phyloP scores from a whole-genome alignment of 2,113 vertebrate genomes.

The cat (Felis catus) region F.catus_Fca126_mat1.0 CM031417.1:35335501-35336000 shows the following conservation, averaged over 20 bases:
- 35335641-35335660: not conserved
- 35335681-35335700: not conserved
- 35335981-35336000: too few relatives aligned
- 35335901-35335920: too few relatives aligned
- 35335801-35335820: not conserved
- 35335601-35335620: not conserved
- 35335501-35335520: not conserved
- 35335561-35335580: not conserved
- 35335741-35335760: not conserved
- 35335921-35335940: too few relatives aligned
- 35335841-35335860: too few relatives aligned
- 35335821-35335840: too few relatives aligned
- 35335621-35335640: not conserved
- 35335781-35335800: not conserved
- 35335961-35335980: too few relatives aligned
- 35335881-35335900: too few relatives aligned
- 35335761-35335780: not conserved
- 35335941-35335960: too few relatives aligned
- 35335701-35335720: not conserved
- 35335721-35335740: not conserved
- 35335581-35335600: not conserved
- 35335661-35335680: not conserved
- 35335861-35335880: too few relatives aligned
- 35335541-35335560: not conserved
- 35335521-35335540: not conserved